These are phyloP conservation scores for Acanthochromis polyacanthus DNA, from an alignment of 2,113 vertebrate genomes.

Conservation along the genomic window DNA sequence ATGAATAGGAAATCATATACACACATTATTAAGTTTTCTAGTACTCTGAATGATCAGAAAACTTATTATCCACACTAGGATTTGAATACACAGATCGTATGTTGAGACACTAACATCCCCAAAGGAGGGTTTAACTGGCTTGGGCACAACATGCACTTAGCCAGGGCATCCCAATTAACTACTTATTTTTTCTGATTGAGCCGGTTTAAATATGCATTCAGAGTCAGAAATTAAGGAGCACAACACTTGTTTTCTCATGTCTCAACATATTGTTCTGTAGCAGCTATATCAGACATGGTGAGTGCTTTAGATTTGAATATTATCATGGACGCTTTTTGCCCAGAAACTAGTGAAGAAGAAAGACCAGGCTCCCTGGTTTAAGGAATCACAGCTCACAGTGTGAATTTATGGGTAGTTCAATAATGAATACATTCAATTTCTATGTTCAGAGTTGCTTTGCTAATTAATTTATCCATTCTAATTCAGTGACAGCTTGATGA, in stretches of 20 bases:
- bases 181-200: background rate
- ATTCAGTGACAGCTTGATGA: constrained; percentile 9
- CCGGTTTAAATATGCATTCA: background rate
- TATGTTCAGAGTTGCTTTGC: background rate
- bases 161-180: background rate
- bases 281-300: background rate
- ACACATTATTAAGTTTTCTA: background rate
- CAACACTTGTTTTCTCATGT: background rate
- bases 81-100: constrained; percentile 10
- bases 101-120: background rate
- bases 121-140: background rate
- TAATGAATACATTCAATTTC: background rate
- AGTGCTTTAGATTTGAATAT: constrained; percentile 1
- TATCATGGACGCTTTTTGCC: background rate
- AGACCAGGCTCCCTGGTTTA: background rate
- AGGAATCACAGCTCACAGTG: background rate
- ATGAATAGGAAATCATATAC: too few relatives aligned
- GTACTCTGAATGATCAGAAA: background rate
- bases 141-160: background rate
- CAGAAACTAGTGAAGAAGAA: background rate
- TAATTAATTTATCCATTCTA: background rate
- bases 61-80: background rate
- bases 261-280: constrained; percentile 2
- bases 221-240: background rate
- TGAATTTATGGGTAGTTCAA: background rate